Base-by-base conservation (phyloP, 2,888 invertebrate genomes). In the Eupithecia exiguata region DNA sequence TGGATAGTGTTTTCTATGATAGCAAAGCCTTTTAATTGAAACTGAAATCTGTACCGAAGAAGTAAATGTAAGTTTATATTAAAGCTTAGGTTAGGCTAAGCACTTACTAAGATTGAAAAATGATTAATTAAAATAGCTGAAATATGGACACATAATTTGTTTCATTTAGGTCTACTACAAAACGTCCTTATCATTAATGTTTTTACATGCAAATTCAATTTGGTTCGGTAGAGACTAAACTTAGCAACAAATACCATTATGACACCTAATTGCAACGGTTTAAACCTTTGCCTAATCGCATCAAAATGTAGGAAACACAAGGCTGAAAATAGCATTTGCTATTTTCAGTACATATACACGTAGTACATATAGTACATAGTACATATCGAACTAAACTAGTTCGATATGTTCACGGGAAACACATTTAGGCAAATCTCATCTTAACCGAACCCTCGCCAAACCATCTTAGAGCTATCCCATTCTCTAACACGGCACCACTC, bases 381-480 rank as follows among this genome's bases (percentile, higher is more conserved):
- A n/a, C n/a, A n/a, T n/a, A n/a, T n/a, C n/a, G n/a, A n/a, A n/a
- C n/a, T n/a, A n/a, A n/a, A n/a, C n/a, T 66, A 66, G 66, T 21
- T 53, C 21, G 49, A 10, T 53, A 66, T 66, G 14, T 66, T 25
- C 40, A 66, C 25, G n/a, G 43, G 69, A 62, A 74, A 74, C 61
- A 72, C 74, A 74, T 63, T 69, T 68, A 36, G 18, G 70, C 71
- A 76, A 71, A 76, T 75, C 69, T 70, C 68, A 75, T 73, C 38
- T 63, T 30, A 63, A 25, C 67, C 49, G 79, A 78, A 70, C 81
- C 65, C 69, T 76, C 76, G 70, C 68, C 58, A 69, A 73, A 79
- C 74, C 76, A 75, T 74, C 74, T 77, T 69, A 73, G 68, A 78
- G 65, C 43, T 70, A 76, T 76, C 70, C 73, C 69, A 78, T 76